Evolutionary conservation across 2,888 invertebrate species (phyloP).

Genomic region (Drosophila buzzatii): DNA sequence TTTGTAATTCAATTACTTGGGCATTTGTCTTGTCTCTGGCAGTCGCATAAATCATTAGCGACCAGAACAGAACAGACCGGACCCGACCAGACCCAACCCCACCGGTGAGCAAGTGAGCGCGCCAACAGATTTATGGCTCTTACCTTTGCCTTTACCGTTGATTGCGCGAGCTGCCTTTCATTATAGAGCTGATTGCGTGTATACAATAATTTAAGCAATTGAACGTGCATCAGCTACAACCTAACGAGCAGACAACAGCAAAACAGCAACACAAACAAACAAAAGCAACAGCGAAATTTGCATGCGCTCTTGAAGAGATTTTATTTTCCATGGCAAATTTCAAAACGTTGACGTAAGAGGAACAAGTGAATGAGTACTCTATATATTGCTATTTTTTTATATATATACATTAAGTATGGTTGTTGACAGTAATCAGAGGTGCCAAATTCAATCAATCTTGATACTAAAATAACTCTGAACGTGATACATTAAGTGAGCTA

Average conservation of each 20-base stretch:
- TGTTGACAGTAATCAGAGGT: background rate
- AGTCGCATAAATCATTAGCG: constrained; percentile 71
- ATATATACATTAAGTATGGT: background rate
- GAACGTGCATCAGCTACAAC: constrained; percentile 50
- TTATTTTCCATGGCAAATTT: background rate
- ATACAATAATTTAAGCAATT: constrained; percentile 67
- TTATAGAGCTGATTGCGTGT: constrained; percentile 72
- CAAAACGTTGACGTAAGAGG: background rate
- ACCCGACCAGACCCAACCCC: constrained; percentile 9
- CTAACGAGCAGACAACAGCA: constrained; percentile 25
- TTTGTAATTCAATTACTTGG: constrained; percentile 77
- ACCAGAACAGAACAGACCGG: constrained; percentile 21
- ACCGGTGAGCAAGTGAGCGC: constrained; percentile 13
- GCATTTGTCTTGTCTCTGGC: constrained; percentile 70
- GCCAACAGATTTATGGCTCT: constrained; percentile 63
- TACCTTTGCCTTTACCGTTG: constrained; percentile 50
- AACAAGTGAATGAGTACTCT: background rate
- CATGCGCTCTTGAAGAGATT: constrained; percentile 12
- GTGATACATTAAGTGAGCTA: background rate
- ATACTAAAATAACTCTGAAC: background rate
- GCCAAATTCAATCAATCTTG: background rate
- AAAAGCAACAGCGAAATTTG: constrained; percentile 7
- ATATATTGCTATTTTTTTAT: background rate
- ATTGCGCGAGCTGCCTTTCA: constrained; percentile 57
- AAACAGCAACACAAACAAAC: background rate